Percentiles rank a stretch among this genome's conserved stretches.
These are phyloP conservation scores for Hyperoodon ampullatus DNA, from an alignment of 2,113 vertebrate species.

Conservation along the genomic window DNA sequence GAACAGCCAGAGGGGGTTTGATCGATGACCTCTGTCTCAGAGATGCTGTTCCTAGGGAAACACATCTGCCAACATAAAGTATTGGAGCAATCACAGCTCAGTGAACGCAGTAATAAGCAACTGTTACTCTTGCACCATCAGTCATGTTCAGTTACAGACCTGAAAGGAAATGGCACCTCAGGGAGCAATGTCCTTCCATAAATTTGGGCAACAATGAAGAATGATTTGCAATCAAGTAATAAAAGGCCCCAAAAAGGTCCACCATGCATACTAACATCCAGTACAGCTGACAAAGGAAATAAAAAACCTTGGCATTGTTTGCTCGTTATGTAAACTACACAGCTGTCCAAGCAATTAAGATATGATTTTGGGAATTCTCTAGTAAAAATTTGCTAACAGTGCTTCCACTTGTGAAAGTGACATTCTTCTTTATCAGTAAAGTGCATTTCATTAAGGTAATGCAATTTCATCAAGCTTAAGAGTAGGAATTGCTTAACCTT, in stretches of 20 bases:
- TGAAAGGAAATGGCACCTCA: constrained; percentile 92
- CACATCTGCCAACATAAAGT: constrained; percentile 95
- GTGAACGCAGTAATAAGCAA: constrained; percentile 92
- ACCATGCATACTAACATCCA: constrained; percentile 91
- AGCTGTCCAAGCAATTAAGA: constrained; percentile 93
- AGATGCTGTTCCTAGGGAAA: constrained; percentile 92
- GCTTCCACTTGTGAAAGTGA: constrained; percentile 91
- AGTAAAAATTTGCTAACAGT: constrained; percentile 90
- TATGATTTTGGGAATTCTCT: constrained; percentile 93
- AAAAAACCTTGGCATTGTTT: constrained; percentile 92
- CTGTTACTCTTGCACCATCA: constrained; percentile 92
- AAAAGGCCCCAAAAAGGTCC: constrained; percentile 90
- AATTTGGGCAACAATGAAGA: constrained; percentile 94
- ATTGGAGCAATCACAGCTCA: constrained; percentile 94
- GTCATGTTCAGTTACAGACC: constrained; percentile 93
- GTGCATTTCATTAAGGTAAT: constrained; percentile 92
- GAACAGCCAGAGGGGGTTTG: constrained; percentile 92
- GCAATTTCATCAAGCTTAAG: constrained; percentile 90
- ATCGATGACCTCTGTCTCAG: constrained; percentile 93
- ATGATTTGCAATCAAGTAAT: constrained; percentile 94
- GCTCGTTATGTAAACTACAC: constrained; percentile 92
- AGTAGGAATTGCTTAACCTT: constrained; percentile 91
- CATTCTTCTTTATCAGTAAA: constrained; percentile 91
- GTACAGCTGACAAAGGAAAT: constrained; percentile 91
- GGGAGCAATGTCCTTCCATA: constrained; percentile 95